A percentile compares a stretch with the other conserved stretches of the same genome.
Evolutionary conservation across 2,113 vertebrate genomes (phyloP).

Genomic region (Xiphorhynchus elegans): DNA sequence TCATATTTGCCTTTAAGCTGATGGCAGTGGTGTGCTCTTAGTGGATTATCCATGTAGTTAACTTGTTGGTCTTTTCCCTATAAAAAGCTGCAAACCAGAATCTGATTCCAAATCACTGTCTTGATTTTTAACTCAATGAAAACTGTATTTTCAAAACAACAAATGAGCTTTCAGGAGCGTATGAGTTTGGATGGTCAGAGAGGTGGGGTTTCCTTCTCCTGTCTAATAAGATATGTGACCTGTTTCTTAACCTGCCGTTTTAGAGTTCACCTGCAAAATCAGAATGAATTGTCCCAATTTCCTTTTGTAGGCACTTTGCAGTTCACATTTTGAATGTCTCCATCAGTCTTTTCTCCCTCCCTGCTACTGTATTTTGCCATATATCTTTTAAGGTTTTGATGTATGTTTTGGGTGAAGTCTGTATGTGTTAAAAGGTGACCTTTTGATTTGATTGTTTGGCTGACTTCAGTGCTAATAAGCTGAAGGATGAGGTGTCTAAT

Average conservation of each 20-base stretch:
- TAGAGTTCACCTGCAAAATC: neutral
- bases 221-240: neutral
- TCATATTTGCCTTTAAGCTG: neutral
- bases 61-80: neutral
- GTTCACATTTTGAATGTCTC: neutral
- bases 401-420: constrained; percentile 47
- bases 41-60: neutral
- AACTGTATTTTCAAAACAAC: neutral
- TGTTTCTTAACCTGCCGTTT: neutral
- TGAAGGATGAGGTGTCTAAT: constrained; percentile 76
- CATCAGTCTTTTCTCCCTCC: neutral
- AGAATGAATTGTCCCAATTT: neutral
- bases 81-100: neutral
- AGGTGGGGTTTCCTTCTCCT: neutral
- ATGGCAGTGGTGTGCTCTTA: neutral
- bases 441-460: constrained; percentile 71
- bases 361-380: neutral
- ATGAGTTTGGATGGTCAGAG: neutral
- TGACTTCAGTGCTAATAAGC: constrained; percentile 73
- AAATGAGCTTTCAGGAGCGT: neutral
- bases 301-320: neutral
- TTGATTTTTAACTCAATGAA: neutral
- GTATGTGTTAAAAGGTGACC: constrained; percentile 74
- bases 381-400: constrained; percentile 28
- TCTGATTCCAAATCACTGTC: neutral